Conservation (phyloP, 2,888 invertebrate genomes). For the Epiperipatus broadwayi region DNA sequence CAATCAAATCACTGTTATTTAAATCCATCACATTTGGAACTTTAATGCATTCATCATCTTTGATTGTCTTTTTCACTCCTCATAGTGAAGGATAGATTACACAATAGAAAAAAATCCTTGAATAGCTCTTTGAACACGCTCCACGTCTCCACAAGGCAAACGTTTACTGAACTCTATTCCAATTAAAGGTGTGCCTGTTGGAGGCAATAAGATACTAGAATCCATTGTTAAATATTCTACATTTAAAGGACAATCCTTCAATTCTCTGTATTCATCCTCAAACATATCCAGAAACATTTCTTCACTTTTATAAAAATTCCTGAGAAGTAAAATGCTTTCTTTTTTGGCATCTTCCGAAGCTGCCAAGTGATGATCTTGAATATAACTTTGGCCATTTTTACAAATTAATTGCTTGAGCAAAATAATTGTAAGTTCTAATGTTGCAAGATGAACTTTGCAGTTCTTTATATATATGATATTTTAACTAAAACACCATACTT, state of each 20-base stretch:
- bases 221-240: conserved; percentile 95
- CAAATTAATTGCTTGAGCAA: conserved; percentile 48
- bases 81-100: no score
- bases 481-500: no score
- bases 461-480: no score
- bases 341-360: conserved; percentile 49
- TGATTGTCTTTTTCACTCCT: no score
- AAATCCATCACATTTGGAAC: no score
- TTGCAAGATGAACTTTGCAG: conserved; percentile 73
- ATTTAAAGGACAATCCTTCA: conserved; percentile 62
- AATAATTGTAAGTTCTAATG: conserved; percentile 67
- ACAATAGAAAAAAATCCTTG: no score
- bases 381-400: conserved; percentile 36
- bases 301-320: conserved; percentile 89
- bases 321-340: conserved; percentile 59
- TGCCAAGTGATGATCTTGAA: conserved; percentile 46
- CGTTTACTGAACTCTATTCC: conserved; percentile 83
- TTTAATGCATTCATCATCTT: no score
- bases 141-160: conserved; percentile 83
- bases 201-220: conserved; percentile 76
- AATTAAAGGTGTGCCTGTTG: conserved; percentile 83
- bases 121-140: conserved; percentile 32
- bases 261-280: conserved; percentile 90
- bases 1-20: conserved; percentile 95
- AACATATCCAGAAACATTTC: conserved; percentile 97